A percentile compares a stretch with the other conserved stretches of the same genome.
Evolutionary conservation across 2,797 vertebrate species (phyloP).

Genomic region (Aplochiton taeniatus): DNA sequence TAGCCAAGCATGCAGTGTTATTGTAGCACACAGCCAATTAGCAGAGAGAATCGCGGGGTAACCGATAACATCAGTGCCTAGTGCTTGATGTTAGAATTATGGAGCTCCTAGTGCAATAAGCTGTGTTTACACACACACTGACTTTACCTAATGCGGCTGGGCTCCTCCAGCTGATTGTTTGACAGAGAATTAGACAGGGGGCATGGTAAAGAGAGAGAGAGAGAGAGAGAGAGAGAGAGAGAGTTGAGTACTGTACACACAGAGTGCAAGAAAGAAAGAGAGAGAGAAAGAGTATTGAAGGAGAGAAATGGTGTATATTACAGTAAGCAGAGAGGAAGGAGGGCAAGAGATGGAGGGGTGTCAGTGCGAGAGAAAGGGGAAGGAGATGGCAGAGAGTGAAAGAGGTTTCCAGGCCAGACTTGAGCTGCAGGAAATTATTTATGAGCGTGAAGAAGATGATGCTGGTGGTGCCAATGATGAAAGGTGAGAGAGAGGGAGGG

Average conservation of each 20-base stretch:
- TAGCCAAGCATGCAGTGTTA: too few relatives aligned
- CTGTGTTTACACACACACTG: too few relatives aligned
- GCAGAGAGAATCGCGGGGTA: too few relatives aligned
- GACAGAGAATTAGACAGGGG: slow-evolving; percentile 43
- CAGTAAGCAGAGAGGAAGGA: slow-evolving; percentile 50
- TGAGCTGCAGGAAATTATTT: slow-evolving; percentile 78
- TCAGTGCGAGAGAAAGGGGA: slow-evolving; percentile 15
- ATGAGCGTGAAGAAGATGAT: slow-evolving; percentile 74
- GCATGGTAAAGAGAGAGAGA: slow-evolving; percentile 44
- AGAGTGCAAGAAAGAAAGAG: slow-evolving; percentile 34
- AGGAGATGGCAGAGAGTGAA: slow-evolving; percentile 65
- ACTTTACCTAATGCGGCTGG: too few relatives aligned
- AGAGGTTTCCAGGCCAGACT: slow-evolving; percentile 78
- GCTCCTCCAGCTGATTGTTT: slow-evolving; percentile 33
- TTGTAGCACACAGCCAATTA: too few relatives aligned
- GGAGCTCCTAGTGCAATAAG: too few relatives aligned
- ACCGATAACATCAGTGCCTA: too few relatives aligned
- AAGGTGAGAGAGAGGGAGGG: slow-evolving; percentile 48
- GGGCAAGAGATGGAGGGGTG: slow-evolving; percentile 44
- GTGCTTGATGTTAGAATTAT: too few relatives aligned
- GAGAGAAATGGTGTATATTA: too few relatives aligned
- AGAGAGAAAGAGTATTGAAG: slow-evolving; percentile 29
- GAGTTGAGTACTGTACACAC: slow-evolving; percentile 6
- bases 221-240: slow-evolving; percentile 52
- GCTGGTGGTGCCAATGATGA: slow-evolving; percentile 68